Conservation (phyloP, 1,140 invertebrate genomes). For the Globodera ellingtonae region DNA sequence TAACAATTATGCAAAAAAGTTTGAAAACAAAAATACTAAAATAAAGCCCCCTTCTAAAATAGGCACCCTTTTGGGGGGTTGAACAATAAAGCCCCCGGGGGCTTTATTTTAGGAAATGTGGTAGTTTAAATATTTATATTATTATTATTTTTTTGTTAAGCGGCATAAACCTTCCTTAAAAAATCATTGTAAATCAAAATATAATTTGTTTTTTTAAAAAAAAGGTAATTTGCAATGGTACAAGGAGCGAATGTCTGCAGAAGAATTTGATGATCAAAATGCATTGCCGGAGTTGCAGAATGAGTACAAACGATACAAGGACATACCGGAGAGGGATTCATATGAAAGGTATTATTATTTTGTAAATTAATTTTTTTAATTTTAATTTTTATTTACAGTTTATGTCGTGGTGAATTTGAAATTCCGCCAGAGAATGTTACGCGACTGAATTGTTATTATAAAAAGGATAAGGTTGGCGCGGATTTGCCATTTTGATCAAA, state of each 20-base stretch:
- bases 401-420: slow-evolving; percentile 42
- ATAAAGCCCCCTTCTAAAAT: too few species aligned
- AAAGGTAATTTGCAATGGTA: slow-evolving; percentile 64
- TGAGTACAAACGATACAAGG: slow-evolving; percentile 41
- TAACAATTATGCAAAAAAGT: too few species aligned
- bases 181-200: not conserved
- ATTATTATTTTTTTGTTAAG: not conserved
- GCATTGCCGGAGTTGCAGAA: slow-evolving; percentile 49
- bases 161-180: not conserved
- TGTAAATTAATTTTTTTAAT: not conserved
- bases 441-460: slow-evolving; percentile 76
- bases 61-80: too few species aligned
- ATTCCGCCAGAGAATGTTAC: slow-evolving; percentile 39
- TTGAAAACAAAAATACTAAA: too few species aligned
- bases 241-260: slow-evolving; percentile 59
- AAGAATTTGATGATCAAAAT: slow-evolving; percentile 43
- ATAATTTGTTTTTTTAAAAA: not conserved
- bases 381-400: slow-evolving; percentile 7
- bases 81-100: not conserved
- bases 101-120: slow-evolving; percentile 20
- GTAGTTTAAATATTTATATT: slow-evolving; percentile 1
- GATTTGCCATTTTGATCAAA: not conserved
- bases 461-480: slow-evolving; percentile 66
- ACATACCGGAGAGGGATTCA: slow-evolving; percentile 66
- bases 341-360: slow-evolving; percentile 72